Evolutionary conservation across 2,797 vertebrate genomes (phyloP), one percentile per base, ranked within the genome.

Genomic region (Tenualosa thibaudeaui): DNA sequence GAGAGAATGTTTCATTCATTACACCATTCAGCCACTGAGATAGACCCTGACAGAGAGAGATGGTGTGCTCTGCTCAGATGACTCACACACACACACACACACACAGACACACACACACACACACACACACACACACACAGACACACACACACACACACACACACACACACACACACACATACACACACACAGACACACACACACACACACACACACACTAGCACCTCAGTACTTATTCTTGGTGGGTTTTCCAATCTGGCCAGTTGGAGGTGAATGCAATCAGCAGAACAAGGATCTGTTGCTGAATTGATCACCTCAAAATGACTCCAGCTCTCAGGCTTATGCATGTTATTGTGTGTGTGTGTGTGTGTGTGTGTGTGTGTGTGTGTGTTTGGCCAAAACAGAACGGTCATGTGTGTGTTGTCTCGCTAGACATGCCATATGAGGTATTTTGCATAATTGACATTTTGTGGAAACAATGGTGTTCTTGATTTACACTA

Each of bases 321-420:
- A 81, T 13, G 31, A 84, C 81, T 50, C 19, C 22, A 78, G 65
- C 86, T 56, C 82, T 53, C 31, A 31, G n/a, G 22, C 84, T 86
- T 86, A 87, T 84, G 26, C 86, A 87, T 85, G 81, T 87, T 50
- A 26, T 83, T 85, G 22, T 56, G 15, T 56, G 82, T 51, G 60
- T 83, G 60, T 68, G 46, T 62, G 22, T 62, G 60, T 62, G 60
- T 46, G 46, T 46, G 46, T 46, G 46, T 46, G 46, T 46, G 46
- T 46, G 46, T 46, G 43, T 46, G 43, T 46, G 43, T 46, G 43
- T 65, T n/a, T n/a, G n/a, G n/a, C n/a, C n/a, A n/a, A n/a, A n/a
- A n/a, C n/a, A n/a, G n/a, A n/a, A n/a, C n/a, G n/a, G n/a, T n/a
- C n/a, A n/a, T n/a, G n/a, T n/a, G n/a, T n/a, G n/a, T n/a, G n/a